Percentiles rank a stretch among this genome's conserved stretches.
phyloP scores from a whole-genome alignment of 2,888 invertebrate species.

The Tenthredo scrophulariae region DNA sequence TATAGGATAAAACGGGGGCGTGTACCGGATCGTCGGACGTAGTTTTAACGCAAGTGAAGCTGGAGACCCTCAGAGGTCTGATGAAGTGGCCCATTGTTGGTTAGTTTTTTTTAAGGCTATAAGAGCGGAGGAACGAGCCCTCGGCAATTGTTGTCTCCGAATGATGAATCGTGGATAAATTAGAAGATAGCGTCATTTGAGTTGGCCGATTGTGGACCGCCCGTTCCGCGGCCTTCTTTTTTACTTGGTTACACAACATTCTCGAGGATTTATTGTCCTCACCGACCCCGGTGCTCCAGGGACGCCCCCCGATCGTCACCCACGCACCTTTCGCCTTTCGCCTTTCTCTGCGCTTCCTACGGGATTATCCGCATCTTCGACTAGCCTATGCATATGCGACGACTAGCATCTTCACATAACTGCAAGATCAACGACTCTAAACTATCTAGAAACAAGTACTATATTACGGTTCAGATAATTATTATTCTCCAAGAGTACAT shows the following conservation, averaged over 20 bases:
- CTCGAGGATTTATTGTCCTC: conserved; percentile 34
- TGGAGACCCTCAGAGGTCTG: conserved; percentile 1
- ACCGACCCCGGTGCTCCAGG: conserved; percentile 30
- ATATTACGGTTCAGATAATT: conserved; percentile 23
- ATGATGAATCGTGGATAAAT: conserved; percentile 51
- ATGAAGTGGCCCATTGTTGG: conserved; percentile 51
- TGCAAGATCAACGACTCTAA: conserved; percentile 14
- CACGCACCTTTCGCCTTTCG: conserved; percentile 31
- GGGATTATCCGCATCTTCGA: conserved; percentile 43
- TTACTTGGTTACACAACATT: conserved; percentile 42
- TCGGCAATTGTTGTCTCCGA: conserved; percentile 46
- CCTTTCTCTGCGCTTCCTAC: conserved; percentile 40
- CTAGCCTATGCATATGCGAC: not conserved
- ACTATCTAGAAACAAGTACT: not conserved
- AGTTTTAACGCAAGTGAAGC: conserved; percentile 43
- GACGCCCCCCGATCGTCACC: conserved; percentile 47
- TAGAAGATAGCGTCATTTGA: conserved; percentile 50
- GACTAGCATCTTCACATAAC: not conserved
- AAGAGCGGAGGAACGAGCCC: conserved; percentile 38
- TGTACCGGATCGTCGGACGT: conserved; percentile 28
- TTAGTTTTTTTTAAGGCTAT: conserved; percentile 7
- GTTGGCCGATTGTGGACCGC: conserved; percentile 42
- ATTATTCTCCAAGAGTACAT: not conserved
- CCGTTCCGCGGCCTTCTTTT: conserved; percentile 9
- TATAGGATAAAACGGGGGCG: conserved; percentile 28